Base-by-base conservation (phyloP, 2,888 invertebrate genomes). In the Dolichopus griseipennis region DNA sequence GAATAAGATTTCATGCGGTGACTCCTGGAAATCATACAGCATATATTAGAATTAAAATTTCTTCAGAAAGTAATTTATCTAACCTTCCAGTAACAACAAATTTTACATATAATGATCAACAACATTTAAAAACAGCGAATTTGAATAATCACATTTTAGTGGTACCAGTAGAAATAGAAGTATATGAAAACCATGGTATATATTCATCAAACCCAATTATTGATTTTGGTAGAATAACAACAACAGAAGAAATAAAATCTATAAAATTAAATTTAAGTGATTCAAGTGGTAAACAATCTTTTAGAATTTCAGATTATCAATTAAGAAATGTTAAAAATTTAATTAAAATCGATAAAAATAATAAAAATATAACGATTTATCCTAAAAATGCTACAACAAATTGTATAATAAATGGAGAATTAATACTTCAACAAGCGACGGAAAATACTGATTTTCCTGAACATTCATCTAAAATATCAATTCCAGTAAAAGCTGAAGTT, bases 111-210 rank as follows among this genome's bases (percentile, higher is more conserved):
- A 18, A 18, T 6, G 33, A 33, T 8, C 15, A 33, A 5, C 41
- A 66, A 1, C 37, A 66, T 7, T 52, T 61, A 66, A n/a, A 64
- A 1, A 15, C 64, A 9, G 33, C 22, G 61, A 66, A 66, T 63
- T n/a, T 63, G 34, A 67, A 71, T 61, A 78, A 80, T 64, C 76
- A 77, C 66, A 73, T 81, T 72, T 84, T 94, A 72, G 88, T 94
- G 71, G 86, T 94, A 72, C 93, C 93, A 41, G 86, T 94, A 65
- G 93, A 93, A 83, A 88, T 94, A 68, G 91, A 93, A 83, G 91
- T 93, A 68, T 81, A 87, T 33, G 84, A 84, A 69, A 82, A 84
- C 68, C 85, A 89, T 72, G 91, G 92, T 66, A 84, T 93, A 69
- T 93, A 91, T 81, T 87, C 90, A 73, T 87, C 90, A n/a, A 88